Evolutionary conservation across 2,888 invertebrate genomes (phyloP), one percentile per base, ranked within the genome.

Genomic region (Caradrina clavipalpis): DNA sequence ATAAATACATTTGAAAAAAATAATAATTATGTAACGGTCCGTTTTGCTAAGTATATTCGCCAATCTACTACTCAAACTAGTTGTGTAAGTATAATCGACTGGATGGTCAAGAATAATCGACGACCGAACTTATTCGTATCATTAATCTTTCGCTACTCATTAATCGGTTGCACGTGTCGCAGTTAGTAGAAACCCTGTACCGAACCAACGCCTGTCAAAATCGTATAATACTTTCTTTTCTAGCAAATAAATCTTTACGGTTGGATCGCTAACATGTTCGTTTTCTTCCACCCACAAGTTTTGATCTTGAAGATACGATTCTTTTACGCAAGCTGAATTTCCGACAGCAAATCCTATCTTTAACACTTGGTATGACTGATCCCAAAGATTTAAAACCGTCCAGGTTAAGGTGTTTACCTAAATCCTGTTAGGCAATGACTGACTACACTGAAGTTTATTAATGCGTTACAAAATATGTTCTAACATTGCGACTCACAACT

Each of bases 121-220:
- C 86, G 81, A 79, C 80, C 82, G 74, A 88, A 90, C 81, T 89
- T 90, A 89, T 91, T 90, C 87, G 83, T 81, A 79, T 90, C 91
- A 91, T 91, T 92, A 91, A 92, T 92, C 89, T 90, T 89, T 86
- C 82, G 79, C 86, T 82, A 85, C 87, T 91, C 88, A 89, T 90
- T 90, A 89, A 90, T 90, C 88, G 88, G 84, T 84, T 84, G 86
- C 89, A 89, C 89, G 87, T 89, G 89, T 89, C 86, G 84, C 85
- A 80, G 84, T 87, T 88, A 86, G 82, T 84, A 87, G 84, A 83
- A 88, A 89, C 87, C 85, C 84, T 87, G 81, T 84, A 86, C 82
- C 81, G 80, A 81, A 81, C 75, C 76, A 82, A 76, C 84, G 80
- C 80, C 82, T 84, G 85, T 87, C 87, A 86, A 79, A 84, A 82